Conservation (phyloP, 2,888 invertebrate species). For the Girardia tigrina region DNA sequence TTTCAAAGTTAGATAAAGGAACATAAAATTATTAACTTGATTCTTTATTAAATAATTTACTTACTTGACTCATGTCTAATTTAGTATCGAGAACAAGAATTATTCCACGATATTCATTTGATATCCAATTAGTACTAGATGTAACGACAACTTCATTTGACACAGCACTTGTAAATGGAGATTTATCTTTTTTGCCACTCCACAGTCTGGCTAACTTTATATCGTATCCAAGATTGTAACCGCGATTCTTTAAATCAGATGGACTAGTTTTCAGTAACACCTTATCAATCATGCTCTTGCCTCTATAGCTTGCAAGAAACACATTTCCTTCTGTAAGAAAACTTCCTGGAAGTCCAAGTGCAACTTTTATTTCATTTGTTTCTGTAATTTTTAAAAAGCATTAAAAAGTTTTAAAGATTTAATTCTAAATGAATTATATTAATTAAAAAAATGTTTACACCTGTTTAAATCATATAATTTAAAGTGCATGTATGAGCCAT, state of each 20-base stretch:
- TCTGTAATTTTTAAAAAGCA: neutral
- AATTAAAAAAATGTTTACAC: too few species aligned
- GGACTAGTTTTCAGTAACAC: conserved; percentile 29
- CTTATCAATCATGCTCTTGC: conserved; percentile 25
- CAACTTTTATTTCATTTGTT: conserved; percentile 8
- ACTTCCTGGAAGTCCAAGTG: conserved; percentile 35
- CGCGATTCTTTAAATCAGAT: conserved; percentile 30
- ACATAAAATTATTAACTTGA: too few species aligned
- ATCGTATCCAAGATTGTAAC: conserved; percentile 35
- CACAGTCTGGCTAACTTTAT: conserved; percentile 20
- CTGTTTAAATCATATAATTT: too few species aligned
- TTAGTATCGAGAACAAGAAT: conserved; percentile 31
- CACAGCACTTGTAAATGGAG: neutral
- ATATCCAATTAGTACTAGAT: conserved; percentile 25
- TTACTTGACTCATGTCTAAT: conserved; percentile 29
- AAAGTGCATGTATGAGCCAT: too few species aligned
- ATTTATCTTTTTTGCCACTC: neutral
- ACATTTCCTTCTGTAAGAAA: conserved; percentile 34
- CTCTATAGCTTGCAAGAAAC: conserved; percentile 20
- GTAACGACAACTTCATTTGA: conserved; percentile 31
- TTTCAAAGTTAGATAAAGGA: too few species aligned
- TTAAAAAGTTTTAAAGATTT: too few species aligned
- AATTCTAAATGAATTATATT: too few species aligned
- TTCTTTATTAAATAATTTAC: too few species aligned
- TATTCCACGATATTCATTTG: conserved; percentile 32